Conservation (phyloP, 2,888 invertebrate genomes). For the Ochropleura plecta region DNA sequence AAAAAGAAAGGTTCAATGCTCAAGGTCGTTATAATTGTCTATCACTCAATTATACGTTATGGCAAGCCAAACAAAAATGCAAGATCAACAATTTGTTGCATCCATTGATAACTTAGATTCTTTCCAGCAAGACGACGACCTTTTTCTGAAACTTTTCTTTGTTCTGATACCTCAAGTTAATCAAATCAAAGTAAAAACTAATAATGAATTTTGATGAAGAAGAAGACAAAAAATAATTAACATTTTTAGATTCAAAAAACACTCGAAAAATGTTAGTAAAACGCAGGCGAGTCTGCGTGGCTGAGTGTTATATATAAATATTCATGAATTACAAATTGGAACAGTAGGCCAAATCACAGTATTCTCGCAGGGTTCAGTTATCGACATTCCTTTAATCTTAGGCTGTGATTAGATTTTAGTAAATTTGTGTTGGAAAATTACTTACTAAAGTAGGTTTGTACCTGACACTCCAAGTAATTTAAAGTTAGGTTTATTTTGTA, state of each 20-base stretch:
- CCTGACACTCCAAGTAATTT: conserved; percentile 16
- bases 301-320: conserved; percentile 72
- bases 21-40: neutral
- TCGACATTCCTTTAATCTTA: conserved; percentile 75
- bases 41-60: neutral
- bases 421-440: conserved; percentile 35
- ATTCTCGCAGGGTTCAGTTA: conserved; percentile 75
- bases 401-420: conserved; percentile 73
- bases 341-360: conserved; percentile 75
- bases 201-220: neutral
- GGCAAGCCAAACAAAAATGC: neutral
- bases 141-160: neutral
- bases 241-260: neutral
- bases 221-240: neutral
- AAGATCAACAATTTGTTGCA: neutral
- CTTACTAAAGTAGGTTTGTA: neutral
- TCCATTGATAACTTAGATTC: neutral
- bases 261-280: conserved; percentile 29
- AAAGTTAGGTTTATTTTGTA: neutral
- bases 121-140: neutral
- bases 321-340: conserved; percentile 82
- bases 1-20: too few species aligned
- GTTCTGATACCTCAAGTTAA: neutral
- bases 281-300: conserved; percentile 11
- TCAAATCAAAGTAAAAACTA: neutral